A percentile compares a stretch with the other conserved stretches of the same genome.
Evolutionary conservation across 2,888 invertebrate species (phyloP).

Genomic region (Aromia moschata): DNA sequence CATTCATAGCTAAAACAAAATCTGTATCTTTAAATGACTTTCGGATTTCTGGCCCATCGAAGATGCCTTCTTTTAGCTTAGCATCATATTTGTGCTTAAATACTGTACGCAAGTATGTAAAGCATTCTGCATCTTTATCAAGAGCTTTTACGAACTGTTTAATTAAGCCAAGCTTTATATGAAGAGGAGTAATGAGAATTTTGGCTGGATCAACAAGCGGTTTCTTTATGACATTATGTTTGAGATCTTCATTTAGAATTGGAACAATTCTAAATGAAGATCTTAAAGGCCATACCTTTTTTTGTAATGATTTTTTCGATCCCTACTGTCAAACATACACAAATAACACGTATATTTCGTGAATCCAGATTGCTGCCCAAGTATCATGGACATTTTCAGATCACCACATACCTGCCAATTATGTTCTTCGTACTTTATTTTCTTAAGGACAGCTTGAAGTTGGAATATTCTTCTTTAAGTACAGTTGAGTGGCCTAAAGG

Average conservation of each 20-base stretch:
- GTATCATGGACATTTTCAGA: not conserved
- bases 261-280: not conserved
- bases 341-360: not conserved
- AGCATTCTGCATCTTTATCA: not conserved
- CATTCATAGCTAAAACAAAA: not conserved
- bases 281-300: not conserved
- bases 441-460: not conserved
- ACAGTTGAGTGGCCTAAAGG: not conserved
- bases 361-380: not conserved
- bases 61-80: not conserved
- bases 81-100: not conserved
- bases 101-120: constrained; percentile 12
- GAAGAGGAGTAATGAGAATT: not conserved
- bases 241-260: too few relatives aligned
- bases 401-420: not conserved
- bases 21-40: not conserved
- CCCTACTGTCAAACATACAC: not conserved
- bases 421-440: constrained; percentile 1
- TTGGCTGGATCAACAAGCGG: not conserved
- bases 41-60: not conserved
- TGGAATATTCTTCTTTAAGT: not conserved
- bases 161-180: not conserved
- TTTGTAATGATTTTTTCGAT: not conserved
- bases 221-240: not conserved
- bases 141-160: not conserved